A percentile compares a stretch with the other conserved stretches of the same genome.
Evolutionary conservation across 2,113 vertebrate species (phyloP).

Genomic region (Turdus rufiventris): DNA sequence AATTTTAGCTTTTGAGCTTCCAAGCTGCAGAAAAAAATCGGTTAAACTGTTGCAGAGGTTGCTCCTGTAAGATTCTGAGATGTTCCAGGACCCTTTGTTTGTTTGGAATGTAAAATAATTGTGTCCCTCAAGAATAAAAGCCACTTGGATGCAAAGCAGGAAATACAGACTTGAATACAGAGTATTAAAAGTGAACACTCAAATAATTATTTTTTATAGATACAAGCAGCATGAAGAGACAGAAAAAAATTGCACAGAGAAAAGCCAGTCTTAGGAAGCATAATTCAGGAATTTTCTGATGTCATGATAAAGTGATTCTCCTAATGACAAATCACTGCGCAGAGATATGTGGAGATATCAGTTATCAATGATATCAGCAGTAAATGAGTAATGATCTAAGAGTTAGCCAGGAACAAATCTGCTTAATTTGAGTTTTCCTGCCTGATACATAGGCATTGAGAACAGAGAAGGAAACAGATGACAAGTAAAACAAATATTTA

Average conservation of each 20-base stretch:
- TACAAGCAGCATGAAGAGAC: not conserved
- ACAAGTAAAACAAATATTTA: not conserved
- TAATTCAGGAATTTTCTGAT: slow-evolving; percentile 3
- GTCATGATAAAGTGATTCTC: not conserved
- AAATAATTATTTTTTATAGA: not conserved
- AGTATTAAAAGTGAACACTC: not conserved
- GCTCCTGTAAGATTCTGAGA: not conserved
- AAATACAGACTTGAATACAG: not conserved
- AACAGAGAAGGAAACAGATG: not conserved
- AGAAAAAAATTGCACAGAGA: not conserved
- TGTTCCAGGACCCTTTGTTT: not conserved
- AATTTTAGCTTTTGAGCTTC: not conserved
- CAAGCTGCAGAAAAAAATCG: not conserved
- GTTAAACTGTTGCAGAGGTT: not conserved
- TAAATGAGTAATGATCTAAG: not conserved
- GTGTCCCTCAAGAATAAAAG: not conserved
- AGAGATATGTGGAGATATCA: not conserved
- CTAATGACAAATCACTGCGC: not conserved
- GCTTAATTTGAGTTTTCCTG: not conserved
- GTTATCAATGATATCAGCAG: not conserved
- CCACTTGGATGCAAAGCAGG: not conserved
- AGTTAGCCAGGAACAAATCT: not conserved
- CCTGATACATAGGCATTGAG: not conserved
- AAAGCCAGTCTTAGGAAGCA: not conserved
- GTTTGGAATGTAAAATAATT: not conserved